Evolutionary conservation across 1,140 invertebrate species (phyloP), one percentile per base, ranked within the genome.

Genomic region (Patella vulgata): DNA sequence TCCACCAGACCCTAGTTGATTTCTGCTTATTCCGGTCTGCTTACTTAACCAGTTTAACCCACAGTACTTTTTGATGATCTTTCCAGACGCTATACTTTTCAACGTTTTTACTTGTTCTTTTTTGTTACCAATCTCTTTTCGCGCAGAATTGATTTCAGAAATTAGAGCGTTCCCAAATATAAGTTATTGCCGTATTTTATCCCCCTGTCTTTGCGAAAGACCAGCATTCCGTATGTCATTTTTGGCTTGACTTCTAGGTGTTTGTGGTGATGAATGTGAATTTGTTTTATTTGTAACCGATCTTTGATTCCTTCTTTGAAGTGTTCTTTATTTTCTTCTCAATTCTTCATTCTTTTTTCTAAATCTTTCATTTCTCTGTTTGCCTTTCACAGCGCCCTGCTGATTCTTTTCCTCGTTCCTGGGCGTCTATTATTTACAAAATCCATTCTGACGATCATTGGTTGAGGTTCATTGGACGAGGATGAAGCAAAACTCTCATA

Each of bases 161-260:
- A 30, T 39, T 4, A 55, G 14, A 2, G 44, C 60, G 39, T 55
- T 55, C 14, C 40, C 51, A 62, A 62, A 54, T 21, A 62, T 12
- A 25, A 55, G 28, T n/a, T 62, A 43, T 55, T 47, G 54, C 48
- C 40, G n/a, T 5, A 55, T 52, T 21, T 6, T 48, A 8, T 33
- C 19, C 19, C 23, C 21, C 39, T 62, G 60, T 17, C 48, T 39
- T 21, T 27, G 42, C 9, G 60, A 43, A 1, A 62, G 36, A 21
- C 48, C 48, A 9, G 54, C 33, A 9, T 23, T 11, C 43, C 30
- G 11, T 19, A 52, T 43, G 2, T 51, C 31, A 50, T 39, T 1
- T 40, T 61, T 30, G 42, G 51, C 17, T 14, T 14, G 5, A 14
- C 33, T 36, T 36, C 33, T 36, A 5, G 33, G 33, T 36, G 33